Evolutionary conservation across 2,797 vertebrate species (phyloP).

Genomic region (Pachyuromys duprasi): DNA sequence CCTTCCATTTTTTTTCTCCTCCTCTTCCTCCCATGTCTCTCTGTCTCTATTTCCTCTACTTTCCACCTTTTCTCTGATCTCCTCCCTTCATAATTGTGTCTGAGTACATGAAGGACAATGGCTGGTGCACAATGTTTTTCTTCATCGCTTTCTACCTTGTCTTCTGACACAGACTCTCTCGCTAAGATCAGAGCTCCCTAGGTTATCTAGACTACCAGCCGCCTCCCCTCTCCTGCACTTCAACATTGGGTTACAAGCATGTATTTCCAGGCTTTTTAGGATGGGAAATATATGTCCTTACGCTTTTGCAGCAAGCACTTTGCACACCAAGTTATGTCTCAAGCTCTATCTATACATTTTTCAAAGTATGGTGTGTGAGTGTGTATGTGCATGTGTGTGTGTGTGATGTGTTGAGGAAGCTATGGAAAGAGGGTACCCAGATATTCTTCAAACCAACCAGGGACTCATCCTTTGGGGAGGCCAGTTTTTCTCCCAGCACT

Average conservation of each 20-base stretch:
- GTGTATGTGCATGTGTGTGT: neutral
- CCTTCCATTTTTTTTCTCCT: neutral
- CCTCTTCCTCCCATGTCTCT: too few relatives aligned
- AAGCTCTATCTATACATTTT: neutral
- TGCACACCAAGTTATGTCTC: neutral
- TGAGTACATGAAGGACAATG: neutral
- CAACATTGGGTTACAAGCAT: neutral
- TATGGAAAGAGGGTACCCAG: accelerated
- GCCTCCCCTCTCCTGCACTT: neutral
- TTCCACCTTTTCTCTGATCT: too few relatives aligned
- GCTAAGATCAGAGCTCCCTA: neutral
- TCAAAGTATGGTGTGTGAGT: neutral
- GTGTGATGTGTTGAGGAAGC: neutral
- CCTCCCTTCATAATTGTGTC: accelerated
- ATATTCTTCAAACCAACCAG: neutral
- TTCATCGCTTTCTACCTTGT: neutral
- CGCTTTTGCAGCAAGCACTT: neutral
- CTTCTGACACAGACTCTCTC: neutral
- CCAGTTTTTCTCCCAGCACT: neutral
- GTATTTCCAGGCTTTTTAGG: neutral
- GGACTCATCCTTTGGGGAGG: neutral
- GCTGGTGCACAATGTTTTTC: neutral
- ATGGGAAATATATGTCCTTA: neutral
- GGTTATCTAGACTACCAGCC: neutral
- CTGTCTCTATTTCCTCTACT: neutral